Evolutionary conservation across 1,140 invertebrate genomes (phyloP), one percentile per base, ranked within the genome.

Genomic region (Physella acuta): DNA sequence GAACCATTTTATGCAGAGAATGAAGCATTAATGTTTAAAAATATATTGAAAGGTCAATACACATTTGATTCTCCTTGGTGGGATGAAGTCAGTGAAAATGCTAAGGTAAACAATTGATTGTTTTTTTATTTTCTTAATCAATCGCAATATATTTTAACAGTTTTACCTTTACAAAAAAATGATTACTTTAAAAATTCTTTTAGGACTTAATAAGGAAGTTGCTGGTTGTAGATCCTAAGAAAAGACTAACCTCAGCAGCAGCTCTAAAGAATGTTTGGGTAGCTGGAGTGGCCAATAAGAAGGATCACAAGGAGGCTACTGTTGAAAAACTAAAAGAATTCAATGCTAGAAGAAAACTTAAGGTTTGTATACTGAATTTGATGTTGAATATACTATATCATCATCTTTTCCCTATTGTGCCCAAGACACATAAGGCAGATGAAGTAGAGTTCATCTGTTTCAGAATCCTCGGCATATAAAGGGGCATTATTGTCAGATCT

Each of bases 1-100:
- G 87, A 88, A 70, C 87, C 87, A 39, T 87, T 87, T 74, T 85
- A 82, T 71, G 81, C 82, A 49, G 76, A 78, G 33, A 79, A 80
- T 51, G 84, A 86, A 37, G 51, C 71, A 52, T 71, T 74, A 33
- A 81, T 86, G 68, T 85, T 78, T 55, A 79, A 80, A 64, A 83
- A 79, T 66, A 85, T 86, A 30, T 71, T 87, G 34, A 79, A 82
- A 65, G 77, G 78, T 51, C 82, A 85, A 28, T 86, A 80, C 70
- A 74, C 78, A 68, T 87, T 85, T 78, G 79, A 85, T 60, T 76
- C 80, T 5, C 83, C 83, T 1, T 87, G 83, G 71, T 87, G 87
- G 86, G 83, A 86, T 74, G 85, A 86, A 31, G 84, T 87, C 72
- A 86, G 85, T 49, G 77, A 81, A 34, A 83, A 85, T 77, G 86